phyloP scores from a whole-genome alignment of 1,140 invertebrate species.

The Brachionus koreanus region DNA sequence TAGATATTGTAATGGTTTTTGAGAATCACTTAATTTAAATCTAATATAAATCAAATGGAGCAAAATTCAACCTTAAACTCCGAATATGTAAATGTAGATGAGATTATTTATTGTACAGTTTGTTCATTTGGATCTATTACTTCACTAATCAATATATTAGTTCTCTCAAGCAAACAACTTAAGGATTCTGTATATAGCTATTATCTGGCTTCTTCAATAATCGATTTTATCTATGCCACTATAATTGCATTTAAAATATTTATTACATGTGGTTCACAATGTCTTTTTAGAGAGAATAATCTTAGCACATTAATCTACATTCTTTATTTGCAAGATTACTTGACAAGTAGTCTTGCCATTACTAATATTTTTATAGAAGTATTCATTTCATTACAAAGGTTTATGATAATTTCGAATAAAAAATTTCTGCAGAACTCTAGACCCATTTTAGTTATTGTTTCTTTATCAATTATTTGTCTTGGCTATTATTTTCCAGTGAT shows the following conservation, averaged over 20 bases:
- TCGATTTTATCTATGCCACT: not conserved
- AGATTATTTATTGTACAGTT: not conserved
- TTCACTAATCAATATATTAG: not conserved
- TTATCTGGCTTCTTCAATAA: not conserved
- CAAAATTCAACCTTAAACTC: not conserved
- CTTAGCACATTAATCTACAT: not conserved
- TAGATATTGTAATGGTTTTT: not conserved
- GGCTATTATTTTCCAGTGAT: not conserved
- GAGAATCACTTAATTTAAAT: not conserved
- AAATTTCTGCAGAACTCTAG: not conserved
- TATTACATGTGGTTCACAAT: not conserved
- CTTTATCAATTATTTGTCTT: not conserved
- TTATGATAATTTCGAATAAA: not conserved
- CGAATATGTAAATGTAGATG: not conserved
- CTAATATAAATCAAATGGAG: not conserved
- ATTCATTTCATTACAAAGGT: conserved; percentile 11
- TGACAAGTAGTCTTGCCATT: not conserved
- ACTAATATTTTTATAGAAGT: conserved; percentile 12
- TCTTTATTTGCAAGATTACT: not conserved
- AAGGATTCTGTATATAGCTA: not conserved
- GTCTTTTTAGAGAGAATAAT: not conserved
- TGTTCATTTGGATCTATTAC: not conserved
- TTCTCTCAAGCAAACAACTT: not conserved
- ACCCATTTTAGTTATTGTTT: not conserved
- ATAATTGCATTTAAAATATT: not conserved